Base-by-base conservation (phyloP, 2,888 invertebrate species). In the Polydrusus pterygomalis region DNA sequence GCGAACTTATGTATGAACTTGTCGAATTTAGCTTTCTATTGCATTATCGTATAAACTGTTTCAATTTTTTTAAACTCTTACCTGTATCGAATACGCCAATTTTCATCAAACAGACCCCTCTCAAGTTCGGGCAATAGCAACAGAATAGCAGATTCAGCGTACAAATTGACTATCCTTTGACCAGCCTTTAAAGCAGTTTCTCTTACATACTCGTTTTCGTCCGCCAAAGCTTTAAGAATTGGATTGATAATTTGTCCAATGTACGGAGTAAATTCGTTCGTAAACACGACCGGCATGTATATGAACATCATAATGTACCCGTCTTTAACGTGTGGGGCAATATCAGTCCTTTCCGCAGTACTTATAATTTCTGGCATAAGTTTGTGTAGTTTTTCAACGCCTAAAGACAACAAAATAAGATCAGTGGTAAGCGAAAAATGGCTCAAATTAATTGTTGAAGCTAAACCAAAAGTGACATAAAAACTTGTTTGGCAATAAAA, bases 221-320 rank as follows among this genome's bases (percentile, higher is more conserved):
- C 99, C 5, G 99, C 98, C 70, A 99, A 89, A 0, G 98, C 99
- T 90, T 97, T 96, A 40, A 99, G 90, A 80, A 99, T 98, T 0
- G 98, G 97, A 87, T 96, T 98, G 84, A 99, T 97, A 82, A 99
- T 98, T 86, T 96, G 96, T 0, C 98, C 87, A 54, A 88, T 88
- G 88, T 98, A 99, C 0, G 96, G 96, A 0, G 96, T 94, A 88
- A 99, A 99, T 86, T 97, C 96, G 79, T 94, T 93, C 7, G 96
- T 97, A 89, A 99, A 99, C 11, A 98, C 97, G 77, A 95, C 94
- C 2, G 99, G 99, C 94, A 99, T 96, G 89, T 99, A 99, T 85
- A 99, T 99, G 88, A 98, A 99, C 97, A 99, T 97, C 97, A 99
- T 98, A 78, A 99, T 98, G 89, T 99, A 99, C 54, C 99, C 99